Base-by-base conservation (phyloP, 2,888 invertebrate genomes). In the Anorthoa munda region DNA sequence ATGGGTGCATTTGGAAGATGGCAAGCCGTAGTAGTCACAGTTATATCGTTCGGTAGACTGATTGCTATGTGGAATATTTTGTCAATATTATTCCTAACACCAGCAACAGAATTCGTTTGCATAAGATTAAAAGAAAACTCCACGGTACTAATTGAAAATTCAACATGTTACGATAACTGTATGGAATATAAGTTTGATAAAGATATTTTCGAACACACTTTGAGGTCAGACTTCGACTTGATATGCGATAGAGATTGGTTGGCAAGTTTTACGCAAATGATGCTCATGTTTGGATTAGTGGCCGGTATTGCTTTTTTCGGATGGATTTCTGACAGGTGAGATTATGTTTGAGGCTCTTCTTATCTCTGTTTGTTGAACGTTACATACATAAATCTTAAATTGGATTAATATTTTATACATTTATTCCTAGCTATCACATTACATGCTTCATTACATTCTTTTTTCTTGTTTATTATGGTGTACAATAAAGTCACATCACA, bases 301-400 rank as follows among this genome's bases (percentile, higher is more conserved):
- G 15, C 90, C 9, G 94, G 94, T 1, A 87, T 90, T 21, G 85
- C 86, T 21, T 4, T 88, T 2, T 90, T 92, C 78, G 93, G 94
- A 45, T 94, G 94, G 94, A 72, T 92, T 60, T 94, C 94, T 56
- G 94, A 94, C 77, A 92, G 92, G 94, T 93, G 79, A 73, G 98
- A 45, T 21, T 4, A 17, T 61, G 17, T 4, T 26, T 26, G 17
- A 18, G n/a, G 18, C 9, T 23, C 13, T 50, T 50, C 0, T 9
- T 50, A 39, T 39, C 7, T 39, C 39, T 39, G 39, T 39, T 39
- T 39, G 39, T 39, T 39, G 39, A 39, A 39, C 39, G 7, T 39
- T 39, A 39, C 9, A 9, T 9, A 39, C 39, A 39, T 39, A 39
- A 39, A 1, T 39, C 39, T 39, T 39, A 39, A 39, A 39, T 39